These are phyloP conservation scores for Amblyornis subalaris DNA, from an alignment of 2,113 vertebrate genomes.

Conservation along the genomic window DNA sequence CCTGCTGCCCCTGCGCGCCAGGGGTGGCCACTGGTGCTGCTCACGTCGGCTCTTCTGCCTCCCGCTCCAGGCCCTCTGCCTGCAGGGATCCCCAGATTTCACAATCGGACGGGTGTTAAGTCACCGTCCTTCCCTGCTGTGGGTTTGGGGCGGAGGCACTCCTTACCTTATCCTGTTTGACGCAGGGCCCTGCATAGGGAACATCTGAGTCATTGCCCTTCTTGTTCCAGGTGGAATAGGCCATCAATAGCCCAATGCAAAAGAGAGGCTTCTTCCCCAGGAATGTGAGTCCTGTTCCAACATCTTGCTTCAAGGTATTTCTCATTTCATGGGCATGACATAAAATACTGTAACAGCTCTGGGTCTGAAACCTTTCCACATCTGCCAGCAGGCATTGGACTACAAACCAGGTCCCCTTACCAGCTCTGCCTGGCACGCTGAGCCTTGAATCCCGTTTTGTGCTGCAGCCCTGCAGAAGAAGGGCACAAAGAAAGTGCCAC, in stretches of 20 bases:
- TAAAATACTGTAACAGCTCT: not conserved
- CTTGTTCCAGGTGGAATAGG: not conserved
- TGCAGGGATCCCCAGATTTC: not conserved
- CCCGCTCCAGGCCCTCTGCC: not conserved
- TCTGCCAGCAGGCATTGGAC: not conserved
- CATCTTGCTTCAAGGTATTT: not conserved
- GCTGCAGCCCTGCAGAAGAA: rapidly evolving
- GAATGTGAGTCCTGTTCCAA: rapidly evolving
- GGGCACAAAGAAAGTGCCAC: not conserved
- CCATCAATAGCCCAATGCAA: rapidly evolving
- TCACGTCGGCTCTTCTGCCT: rapidly evolving
- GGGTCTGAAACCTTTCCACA: not conserved
- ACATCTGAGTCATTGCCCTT: not conserved
- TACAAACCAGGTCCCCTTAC: rapidly evolving
- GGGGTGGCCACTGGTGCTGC: rapidly evolving
- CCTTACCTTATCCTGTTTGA: not conserved
- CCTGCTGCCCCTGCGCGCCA: not conserved
- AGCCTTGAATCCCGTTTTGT: not conserved
- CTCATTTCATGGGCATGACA: not conserved
- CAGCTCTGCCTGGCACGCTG: not conserved
- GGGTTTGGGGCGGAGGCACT: not conserved
- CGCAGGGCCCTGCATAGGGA: not conserved
- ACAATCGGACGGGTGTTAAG: rapidly evolving
- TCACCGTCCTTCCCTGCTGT: not conserved
- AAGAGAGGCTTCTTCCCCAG: not conserved